Percentiles rank a stretch among this genome's conserved stretches.
Conservation (phyloP, 1,140 invertebrate genomes). For the Pseudomyrmex pallidus region DNA sequence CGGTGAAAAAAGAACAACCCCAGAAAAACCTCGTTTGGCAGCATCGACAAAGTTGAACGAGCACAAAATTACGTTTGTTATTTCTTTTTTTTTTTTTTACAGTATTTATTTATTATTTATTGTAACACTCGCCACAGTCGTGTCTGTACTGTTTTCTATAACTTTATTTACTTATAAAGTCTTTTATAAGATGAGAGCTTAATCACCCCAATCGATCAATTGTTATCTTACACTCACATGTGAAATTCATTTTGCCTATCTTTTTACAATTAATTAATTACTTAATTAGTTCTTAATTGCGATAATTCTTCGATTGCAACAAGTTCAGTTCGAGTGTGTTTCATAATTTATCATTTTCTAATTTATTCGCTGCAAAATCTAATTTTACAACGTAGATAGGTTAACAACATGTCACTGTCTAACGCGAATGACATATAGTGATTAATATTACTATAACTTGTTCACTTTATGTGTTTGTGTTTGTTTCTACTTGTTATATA, state of each 20-base stretch:
- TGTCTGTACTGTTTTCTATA: constrained; percentile 7
- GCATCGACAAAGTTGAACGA: constrained; percentile 28
- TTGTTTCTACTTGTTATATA: too few species aligned
- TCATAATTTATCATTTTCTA: too few species aligned
- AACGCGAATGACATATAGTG: background rate
- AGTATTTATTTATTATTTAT: constrained; percentile 40
- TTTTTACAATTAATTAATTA: constrained; percentile 22
- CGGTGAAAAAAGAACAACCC: constrained; percentile 11
- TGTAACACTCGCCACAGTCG: constrained; percentile 11
- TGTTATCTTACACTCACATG: constrained; percentile 36
- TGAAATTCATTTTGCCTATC: background rate
- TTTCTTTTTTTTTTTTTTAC: constrained; percentile 23
- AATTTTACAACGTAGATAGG: constrained; percentile 37
- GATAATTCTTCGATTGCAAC: constrained; percentile 26
- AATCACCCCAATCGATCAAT: constrained; percentile 1
- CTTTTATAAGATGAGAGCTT: constrained; percentile 18
- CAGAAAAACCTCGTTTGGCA: constrained; percentile 19
- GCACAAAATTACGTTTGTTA: constrained; percentile 6
- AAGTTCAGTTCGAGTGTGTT: constrained; percentile 17
- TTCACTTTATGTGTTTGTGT: constrained; percentile 14
- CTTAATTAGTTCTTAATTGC: constrained; percentile 37
- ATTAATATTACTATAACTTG: constrained; percentile 14
- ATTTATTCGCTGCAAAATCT: background rate
- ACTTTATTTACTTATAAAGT: constrained; percentile 41
- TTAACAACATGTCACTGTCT: constrained; percentile 41